Evolutionary conservation across 2,797 vertebrate species (phyloP).

Genomic region (Kryptopterus vitreolus): DNA sequence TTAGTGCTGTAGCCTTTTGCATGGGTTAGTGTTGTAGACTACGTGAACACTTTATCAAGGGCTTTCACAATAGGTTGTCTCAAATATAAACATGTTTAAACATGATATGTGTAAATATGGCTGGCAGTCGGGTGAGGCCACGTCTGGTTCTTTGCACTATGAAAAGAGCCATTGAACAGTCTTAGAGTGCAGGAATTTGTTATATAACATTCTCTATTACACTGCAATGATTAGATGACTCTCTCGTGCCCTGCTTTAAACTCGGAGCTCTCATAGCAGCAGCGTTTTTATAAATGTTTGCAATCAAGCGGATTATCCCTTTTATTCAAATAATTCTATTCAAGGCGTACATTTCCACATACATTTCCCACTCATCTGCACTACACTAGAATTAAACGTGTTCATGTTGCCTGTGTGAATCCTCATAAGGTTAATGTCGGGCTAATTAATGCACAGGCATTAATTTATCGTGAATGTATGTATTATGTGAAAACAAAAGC

Average conservation of each 20-base stretch:
- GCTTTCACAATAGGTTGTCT: slow-evolving; percentile 62
- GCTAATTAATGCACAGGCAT: too few species aligned
- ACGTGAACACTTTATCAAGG: slow-evolving; percentile 61
- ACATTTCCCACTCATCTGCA: too few species aligned
- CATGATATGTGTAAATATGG: slow-evolving; percentile 69
- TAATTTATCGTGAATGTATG: too few species aligned
- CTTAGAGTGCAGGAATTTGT: slow-evolving; percentile 64
- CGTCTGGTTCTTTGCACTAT: slow-evolving; percentile 59
- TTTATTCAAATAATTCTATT: neutral
- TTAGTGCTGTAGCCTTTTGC: slow-evolving; percentile 52
- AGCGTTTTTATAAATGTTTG: slow-evolving; percentile 40
- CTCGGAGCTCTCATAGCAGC: slow-evolving; percentile 48
- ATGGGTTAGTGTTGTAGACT: slow-evolving; percentile 35
- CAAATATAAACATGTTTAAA: slow-evolving; percentile 66
- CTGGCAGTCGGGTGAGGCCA: slow-evolving; percentile 54
- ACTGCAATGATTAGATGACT: slow-evolving; percentile 62
- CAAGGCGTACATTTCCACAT: too few species aligned
- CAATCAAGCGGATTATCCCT: neutral
- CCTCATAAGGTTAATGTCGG: too few species aligned
- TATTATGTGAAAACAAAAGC: too few species aligned
- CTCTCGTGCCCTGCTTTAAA: slow-evolving; percentile 59
- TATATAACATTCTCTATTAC: slow-evolving; percentile 69
- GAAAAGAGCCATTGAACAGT: slow-evolving; percentile 66
- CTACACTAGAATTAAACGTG: too few species aligned
- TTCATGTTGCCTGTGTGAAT: too few species aligned